Percentiles rank a stretch among this genome's conserved stretches.
These are phyloP conservation scores for Sialis lutaria DNA, from an alignment of 2,888 invertebrate genomes.

Conservation along the genomic window DNA sequence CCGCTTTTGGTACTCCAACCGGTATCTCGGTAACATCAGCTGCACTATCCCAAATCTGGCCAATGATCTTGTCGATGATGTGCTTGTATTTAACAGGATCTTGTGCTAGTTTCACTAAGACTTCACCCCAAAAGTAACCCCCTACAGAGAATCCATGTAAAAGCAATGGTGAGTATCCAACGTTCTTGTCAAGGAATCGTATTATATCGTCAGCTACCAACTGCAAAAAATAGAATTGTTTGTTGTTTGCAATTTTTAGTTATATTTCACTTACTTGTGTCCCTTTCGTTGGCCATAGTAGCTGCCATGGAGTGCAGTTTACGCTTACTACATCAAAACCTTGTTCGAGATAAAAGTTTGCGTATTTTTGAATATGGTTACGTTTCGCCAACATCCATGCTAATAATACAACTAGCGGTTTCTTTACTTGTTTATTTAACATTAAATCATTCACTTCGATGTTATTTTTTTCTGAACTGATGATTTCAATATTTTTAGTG, in stretches of 20 bases:
- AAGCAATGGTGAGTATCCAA: constrained; percentile 27
- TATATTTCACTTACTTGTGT: constrained; percentile 17
- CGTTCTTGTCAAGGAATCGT: constrained; percentile 26
- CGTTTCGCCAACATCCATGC: constrained; percentile 35
- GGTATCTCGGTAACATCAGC: constrained; percentile 34
- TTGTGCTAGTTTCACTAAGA: constrained; percentile 24
- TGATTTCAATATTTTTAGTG: constrained; percentile 22
- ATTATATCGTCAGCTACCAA: constrained; percentile 29
- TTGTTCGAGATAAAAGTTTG: constrained; percentile 32
- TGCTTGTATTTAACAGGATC: constrained; percentile 21
- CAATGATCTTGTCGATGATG: constrained; percentile 24
- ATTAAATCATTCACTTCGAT: constrained; percentile 22
- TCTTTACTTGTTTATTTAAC: constrained; percentile 29
- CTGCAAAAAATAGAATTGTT: constrained; percentile 15
- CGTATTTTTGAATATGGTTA: constrained; percentile 33
- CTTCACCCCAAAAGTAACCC: constrained; percentile 38
- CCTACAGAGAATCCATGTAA: constrained; percentile 42
- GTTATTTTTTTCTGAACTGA: constrained; percentile 19
- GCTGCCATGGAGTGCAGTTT: constrained; percentile 29
- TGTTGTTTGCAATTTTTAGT: not conserved
- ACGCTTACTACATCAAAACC: constrained; percentile 37
- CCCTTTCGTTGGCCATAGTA: constrained; percentile 33
- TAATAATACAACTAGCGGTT: constrained; percentile 31
- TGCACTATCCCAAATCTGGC: constrained; percentile 40
- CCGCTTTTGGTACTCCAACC: constrained; percentile 30